Percentiles rank a stretch among this genome's conserved stretches.
Evolutionary conservation across 2,113 vertebrate genomes (phyloP).

Genomic region (Cygnus atratus): DNA sequence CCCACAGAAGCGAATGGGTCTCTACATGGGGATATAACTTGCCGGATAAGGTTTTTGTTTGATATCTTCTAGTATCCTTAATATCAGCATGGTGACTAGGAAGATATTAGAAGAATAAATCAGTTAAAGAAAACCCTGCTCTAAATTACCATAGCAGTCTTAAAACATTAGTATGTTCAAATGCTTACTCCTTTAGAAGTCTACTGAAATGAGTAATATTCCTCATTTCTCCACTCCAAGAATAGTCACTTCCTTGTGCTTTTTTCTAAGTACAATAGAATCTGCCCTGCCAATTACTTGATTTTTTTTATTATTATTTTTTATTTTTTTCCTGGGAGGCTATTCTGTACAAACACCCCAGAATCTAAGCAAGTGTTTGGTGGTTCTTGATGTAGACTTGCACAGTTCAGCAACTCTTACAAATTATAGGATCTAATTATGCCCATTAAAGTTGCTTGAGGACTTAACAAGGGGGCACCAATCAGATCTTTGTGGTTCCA

Average conservation of each 20-base stretch:
- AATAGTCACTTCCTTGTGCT: neutral
- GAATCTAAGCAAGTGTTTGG: neutral
- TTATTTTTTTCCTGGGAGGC: neutral
- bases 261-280: neutral
- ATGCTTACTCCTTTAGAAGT: neutral
- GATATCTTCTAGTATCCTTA: neutral
- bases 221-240: neutral
- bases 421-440: neutral
- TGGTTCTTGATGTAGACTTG: neutral
- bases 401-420: neutral
- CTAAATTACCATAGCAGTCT: neutral
- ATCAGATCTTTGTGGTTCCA: neutral
- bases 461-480: neutral
- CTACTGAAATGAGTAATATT: neutral
- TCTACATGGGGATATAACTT: neutral
- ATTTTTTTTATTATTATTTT: too few relatives aligned
- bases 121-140: neutral
- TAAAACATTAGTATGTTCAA: neutral
- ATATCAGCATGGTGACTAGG: neutral
- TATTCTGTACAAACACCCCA: neutral
- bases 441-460: neutral
- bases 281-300: neutral
- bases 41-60: neutral
- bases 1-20: neutral
- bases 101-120: neutral